These are phyloP conservation scores for Coturnix japonica DNA, from an alignment of 2,113 vertebrate genomes.

Conservation along the genomic window DNA sequence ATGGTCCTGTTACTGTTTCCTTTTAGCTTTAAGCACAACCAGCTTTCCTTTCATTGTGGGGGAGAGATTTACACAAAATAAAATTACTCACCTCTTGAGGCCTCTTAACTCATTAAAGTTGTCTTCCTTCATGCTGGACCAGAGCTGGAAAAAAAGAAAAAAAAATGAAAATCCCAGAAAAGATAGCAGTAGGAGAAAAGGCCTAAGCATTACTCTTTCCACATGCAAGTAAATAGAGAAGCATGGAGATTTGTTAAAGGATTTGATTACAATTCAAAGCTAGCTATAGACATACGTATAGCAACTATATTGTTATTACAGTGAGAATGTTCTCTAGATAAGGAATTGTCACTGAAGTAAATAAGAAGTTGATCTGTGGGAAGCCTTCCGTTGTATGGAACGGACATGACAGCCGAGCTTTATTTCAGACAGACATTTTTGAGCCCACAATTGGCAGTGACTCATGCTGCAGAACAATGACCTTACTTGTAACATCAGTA, in stretches of 20 bases:
- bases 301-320: not conserved
- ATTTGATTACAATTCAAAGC: not conserved
- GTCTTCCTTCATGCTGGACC: slow-evolving; percentile 8
- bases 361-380: slow-evolving; percentile 4
- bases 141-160: slow-evolving; percentile 18
- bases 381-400: not conserved
- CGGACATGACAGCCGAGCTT: not conserved
- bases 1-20: not conserved
- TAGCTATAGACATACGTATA: not conserved
- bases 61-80: not conserved
- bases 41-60: not conserved
- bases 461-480: slow-evolving; percentile 30
- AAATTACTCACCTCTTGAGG: slow-evolving; percentile 44
- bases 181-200: not conserved
- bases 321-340: not conserved
- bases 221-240: not conserved
- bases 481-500: slow-evolving; percentile 16
- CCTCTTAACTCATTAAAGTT: not conserved
- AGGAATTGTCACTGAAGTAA: not conserved
- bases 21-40: not conserved
- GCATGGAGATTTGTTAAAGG: not conserved
- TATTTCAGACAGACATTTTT: slow-evolving; percentile 44
- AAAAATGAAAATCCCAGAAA: not conserved
- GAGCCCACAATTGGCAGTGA: slow-evolving; percentile 7
- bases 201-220: not conserved